Base-by-base conservation (phyloP, 2,797 vertebrate genomes). In the Tragelaphus eurycerus region DNA sequence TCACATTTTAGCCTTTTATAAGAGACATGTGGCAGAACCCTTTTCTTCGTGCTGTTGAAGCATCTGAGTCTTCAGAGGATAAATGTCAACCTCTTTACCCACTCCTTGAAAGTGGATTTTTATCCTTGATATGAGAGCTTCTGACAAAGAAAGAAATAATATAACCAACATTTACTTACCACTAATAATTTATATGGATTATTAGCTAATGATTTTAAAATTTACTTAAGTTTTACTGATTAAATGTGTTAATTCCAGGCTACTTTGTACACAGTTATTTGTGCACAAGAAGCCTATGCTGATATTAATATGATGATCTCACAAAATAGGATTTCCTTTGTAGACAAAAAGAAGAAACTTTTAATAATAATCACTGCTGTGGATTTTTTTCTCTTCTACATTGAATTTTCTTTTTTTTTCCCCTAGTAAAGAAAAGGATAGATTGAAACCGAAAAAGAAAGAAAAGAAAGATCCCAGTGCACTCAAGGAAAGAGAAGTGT, bases 401-500 rank as follows among this genome's bases (percentile, higher is more conserved):
- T 93, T 93, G 97, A 54, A 78, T 93, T 97, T 86, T 60, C 57
- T 55, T 93, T 16, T 90, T 64, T 86, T 83, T 94, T 92, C 57
- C 34, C 17, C 25, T 98, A 99, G 99, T 97, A 99, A 99, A 97
- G 99, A 99, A 96, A 99, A 99, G 93, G 99, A 99, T 55, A 98
- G 99, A 74, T 98, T 99, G 29, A 99, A 99, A 98, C 85, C 98
- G 57, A 98, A 98, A 59, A 98, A 98, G 97, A 99, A 99, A 97
- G 99, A 99, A 98, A 99, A 99, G 86, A 99, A 99, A 90, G 99
- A 99, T 97, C 99, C 99, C 0, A 99, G 99, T 52, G 98, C 98
- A 7, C 99, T 99, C 48, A 99, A 99, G 97, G 99, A 99, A 98
- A 99, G 98, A 98, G 99, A 99, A 98, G 99, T 99, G 99, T 99